Evolutionary conservation across 2,797 vertebrate genomes (phyloP), one percentile per base, ranked within the genome.

Genomic region (Mus caroli): DNA sequence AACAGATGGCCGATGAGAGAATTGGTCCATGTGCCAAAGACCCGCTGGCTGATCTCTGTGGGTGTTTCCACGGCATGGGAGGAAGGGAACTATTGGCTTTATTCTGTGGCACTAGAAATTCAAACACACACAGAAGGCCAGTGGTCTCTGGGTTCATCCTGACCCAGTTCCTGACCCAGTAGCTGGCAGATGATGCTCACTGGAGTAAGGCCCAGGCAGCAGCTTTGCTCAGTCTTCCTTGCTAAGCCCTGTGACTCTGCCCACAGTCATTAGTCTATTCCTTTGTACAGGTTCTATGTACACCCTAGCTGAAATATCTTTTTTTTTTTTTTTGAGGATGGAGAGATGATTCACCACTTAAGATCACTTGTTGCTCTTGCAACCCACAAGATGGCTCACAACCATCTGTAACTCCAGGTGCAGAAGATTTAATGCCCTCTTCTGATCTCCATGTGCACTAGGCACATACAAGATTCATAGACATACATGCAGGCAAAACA

Each of bases 1-100:
- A 83, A 90, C 93, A 96, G 92, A 96, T 92, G 95, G 93, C 52
- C 46, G 58, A 26, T 13, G 1, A 54, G 71, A 20, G 31, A 94
- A 50, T 22, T 31, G 50, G 37, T 75, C 56, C 12, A 37, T 3
- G 31, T 80, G 95, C 95, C 92, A 78, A 71, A 87, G 87, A 43
- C 73, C 50, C 85, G 52, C 82, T 24, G 43, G 87, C 83, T 37
- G 60, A 58, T 62, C 69, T 77, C 86, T 3, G 5, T 31, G 93
- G 90, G 46, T 3, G 40, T 73, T 87, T 79, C 78, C 50, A 20
- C 43, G 5, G 0, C 9, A 0, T 1, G 2, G 50, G 20, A 62
- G 58, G 40, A 64, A 95, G n/a, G n/a, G 71, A 84, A 37, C 56
- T 73, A 76, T n/a, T 19, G 6, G 40, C 37, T 80, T 40, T 37